Evolutionary conservation across 2,888 invertebrate genomes (phyloP).

Genomic region (Xylota segnis): DNA sequence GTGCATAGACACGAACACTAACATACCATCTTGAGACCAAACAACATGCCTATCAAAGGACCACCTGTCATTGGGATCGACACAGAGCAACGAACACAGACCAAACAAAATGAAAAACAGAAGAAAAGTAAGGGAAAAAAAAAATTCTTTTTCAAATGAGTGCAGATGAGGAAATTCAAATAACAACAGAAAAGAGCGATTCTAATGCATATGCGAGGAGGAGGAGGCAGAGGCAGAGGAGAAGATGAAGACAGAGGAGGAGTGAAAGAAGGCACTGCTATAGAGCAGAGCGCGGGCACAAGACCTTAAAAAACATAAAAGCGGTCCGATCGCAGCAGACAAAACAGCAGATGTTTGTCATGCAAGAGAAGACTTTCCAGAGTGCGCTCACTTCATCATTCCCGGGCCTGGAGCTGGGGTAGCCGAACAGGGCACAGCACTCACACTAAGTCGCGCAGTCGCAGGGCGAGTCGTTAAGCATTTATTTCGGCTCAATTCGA

Average conservation of each 20-base stretch:
- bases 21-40: constrained; percentile 66
- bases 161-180: constrained; percentile 76
- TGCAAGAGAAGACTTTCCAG: constrained; percentile 72
- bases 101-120: constrained; percentile 44
- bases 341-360: constrained; percentile 76
- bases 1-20: constrained; percentile 71
- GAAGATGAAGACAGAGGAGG: constrained; percentile 18
- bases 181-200: constrained; percentile 61
- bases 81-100: constrained; percentile 66
- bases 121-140: constrained; percentile 22
- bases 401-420: constrained; percentile 13
- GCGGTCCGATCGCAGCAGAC: constrained; percentile 60
- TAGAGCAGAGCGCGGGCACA: neutral
- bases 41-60: constrained; percentile 72
- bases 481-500: constrained; percentile 57
- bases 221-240: neutral
- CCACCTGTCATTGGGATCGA: constrained; percentile 74
- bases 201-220: constrained; percentile 49
- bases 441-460: constrained; percentile 49
- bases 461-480: constrained; percentile 50
- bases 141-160: constrained; percentile 67
- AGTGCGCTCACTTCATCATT: constrained; percentile 46
- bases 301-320: constrained; percentile 46
- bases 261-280: constrained; percentile 28
- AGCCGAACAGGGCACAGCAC: constrained; percentile 14